Evolutionary conservation across 2,113 vertebrate species (phyloP).

Genomic region (Noctilio leporinus): DNA sequence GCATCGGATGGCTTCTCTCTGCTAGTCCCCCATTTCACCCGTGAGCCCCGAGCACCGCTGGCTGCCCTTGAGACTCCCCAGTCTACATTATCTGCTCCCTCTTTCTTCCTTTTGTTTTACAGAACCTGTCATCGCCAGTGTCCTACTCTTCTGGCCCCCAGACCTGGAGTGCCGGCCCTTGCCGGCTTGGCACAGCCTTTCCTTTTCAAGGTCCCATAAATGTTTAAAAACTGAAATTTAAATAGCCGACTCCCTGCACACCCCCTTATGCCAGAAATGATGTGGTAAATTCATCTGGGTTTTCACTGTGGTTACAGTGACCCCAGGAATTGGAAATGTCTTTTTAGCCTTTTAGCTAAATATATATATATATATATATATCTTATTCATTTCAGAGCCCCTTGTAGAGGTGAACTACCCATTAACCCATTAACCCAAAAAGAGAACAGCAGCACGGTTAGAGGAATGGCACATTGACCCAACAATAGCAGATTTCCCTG

Average conservation of each 20-base stretch:
- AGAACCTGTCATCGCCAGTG: background rate
- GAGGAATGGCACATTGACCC: conserved; percentile 15
- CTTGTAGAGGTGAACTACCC: background rate
- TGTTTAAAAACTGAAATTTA: background rate
- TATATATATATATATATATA: too few relatives aligned
- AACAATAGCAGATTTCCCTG: background rate
- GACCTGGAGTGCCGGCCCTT: background rate
- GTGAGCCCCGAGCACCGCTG: background rate
- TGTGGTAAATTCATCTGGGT: background rate
- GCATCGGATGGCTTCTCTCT: background rate
- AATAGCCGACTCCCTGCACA: background rate
- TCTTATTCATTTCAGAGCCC: background rate
- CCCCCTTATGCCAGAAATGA: background rate
- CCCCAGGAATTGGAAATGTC: background rate
- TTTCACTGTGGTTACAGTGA: background rate
- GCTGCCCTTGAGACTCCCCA: background rate
- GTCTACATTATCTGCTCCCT: background rate
- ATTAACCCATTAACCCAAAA: background rate
- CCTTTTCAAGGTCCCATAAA: background rate
- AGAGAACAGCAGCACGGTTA: background rate
- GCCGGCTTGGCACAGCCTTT: background rate
- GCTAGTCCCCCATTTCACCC: background rate
- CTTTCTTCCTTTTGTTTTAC: background rate
- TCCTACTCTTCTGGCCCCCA: background rate
- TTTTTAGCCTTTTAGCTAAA: background rate